phyloP scores from a whole-genome alignment of 2,888 invertebrate species.

The Laspeyria flexula region DNA sequence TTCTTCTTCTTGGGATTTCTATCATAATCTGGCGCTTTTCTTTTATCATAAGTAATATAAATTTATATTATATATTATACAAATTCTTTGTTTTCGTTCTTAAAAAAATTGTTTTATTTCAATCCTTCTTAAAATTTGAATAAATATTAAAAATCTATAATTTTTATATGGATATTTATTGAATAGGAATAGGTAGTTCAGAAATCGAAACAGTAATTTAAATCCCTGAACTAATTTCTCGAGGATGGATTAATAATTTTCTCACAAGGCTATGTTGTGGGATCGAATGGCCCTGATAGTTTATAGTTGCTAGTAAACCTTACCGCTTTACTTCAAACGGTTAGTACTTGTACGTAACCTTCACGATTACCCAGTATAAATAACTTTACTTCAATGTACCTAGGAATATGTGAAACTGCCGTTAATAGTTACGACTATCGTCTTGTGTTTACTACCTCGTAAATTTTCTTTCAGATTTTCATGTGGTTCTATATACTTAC shows the following conservation, averaged over 20 bases:
- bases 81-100: too few species aligned
- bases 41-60: too few species aligned
- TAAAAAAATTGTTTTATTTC: too few species aligned
- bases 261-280: conserved; percentile 52
- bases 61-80: too few species aligned
- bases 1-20: too few species aligned
- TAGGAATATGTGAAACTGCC: conserved; percentile 50
- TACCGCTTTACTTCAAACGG: conserved; percentile 51
- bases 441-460: conserved; percentile 18
- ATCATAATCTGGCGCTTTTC: too few species aligned
- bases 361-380: conserved; percentile 57
- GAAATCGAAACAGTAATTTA: too few species aligned
- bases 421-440: conserved; percentile 17
- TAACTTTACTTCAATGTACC: conserved; percentile 49
- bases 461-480: conserved; percentile 12
- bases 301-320: conserved; percentile 61
- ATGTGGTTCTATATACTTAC: background rate
- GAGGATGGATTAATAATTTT: conserved; percentile 30
- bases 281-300: conserved; percentile 55
- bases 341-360: conserved; percentile 52
- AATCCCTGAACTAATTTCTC: too few species aligned
- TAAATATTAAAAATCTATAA: too few species aligned
- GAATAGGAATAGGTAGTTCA: too few species aligned
- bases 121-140: too few species aligned
- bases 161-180: too few species aligned